phyloP scores from a whole-genome alignment of 2,113 vertebrate species.

The Silurus meridionalis region DNA sequence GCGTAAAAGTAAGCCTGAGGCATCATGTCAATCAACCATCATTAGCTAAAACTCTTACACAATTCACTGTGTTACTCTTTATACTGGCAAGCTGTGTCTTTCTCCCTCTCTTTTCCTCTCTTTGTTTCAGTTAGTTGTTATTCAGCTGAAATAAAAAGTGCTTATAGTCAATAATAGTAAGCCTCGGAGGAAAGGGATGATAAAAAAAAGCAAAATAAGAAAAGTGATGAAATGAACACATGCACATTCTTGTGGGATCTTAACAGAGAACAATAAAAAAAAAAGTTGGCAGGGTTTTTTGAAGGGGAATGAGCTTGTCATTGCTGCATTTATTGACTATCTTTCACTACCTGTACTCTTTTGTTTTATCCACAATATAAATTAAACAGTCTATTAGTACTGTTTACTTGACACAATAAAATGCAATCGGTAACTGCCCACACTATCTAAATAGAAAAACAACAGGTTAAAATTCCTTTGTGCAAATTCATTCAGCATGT shows the following conservation, averaged over 20 bases:
- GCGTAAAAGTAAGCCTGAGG: conserved; percentile 25
- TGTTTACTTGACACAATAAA: neutral
- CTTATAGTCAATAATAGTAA: conserved; percentile 29
- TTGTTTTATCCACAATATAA: conserved; percentile 17
- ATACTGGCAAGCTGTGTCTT: conserved; percentile 15
- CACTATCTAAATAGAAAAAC: neutral
- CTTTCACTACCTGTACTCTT: neutral
- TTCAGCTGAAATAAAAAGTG: conserved; percentile 30
- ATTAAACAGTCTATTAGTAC: neutral
- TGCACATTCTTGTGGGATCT: conserved; percentile 15
- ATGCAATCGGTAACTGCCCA: neutral
- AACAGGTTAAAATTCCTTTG: neutral
- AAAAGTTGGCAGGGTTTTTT: conserved; percentile 13
- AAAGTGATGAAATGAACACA: conserved; percentile 8
- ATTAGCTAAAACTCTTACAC: conserved; percentile 46
- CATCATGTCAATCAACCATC: conserved; percentile 60
- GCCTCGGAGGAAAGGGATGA: conserved; percentile 8
- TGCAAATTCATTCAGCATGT: neutral
- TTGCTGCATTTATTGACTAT: conserved; percentile 7
- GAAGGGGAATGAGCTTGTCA: conserved; percentile 49
- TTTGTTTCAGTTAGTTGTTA: conserved; percentile 1
- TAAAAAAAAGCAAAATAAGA: conserved; percentile 26
- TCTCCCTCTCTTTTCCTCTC: neutral
- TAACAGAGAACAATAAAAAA: conserved; percentile 15
- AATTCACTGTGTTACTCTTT: conserved; percentile 24